phyloP scores from a whole-genome alignment of 2,797 vertebrate species.

The Channallabes apus region DNA sequence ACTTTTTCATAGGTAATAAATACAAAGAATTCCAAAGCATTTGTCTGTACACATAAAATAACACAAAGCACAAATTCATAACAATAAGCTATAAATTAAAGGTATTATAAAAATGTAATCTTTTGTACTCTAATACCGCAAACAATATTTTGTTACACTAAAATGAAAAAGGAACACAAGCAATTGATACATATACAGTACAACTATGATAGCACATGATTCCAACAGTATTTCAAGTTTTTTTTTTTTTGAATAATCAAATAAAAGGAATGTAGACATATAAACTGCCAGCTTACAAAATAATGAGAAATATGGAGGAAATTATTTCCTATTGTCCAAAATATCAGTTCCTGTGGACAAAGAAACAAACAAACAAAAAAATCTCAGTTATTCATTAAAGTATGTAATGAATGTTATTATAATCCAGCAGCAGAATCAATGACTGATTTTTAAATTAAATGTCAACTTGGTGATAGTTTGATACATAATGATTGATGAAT shows the following conservation, averaged over 20 bases:
- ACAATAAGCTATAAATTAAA: conserved; percentile 39
- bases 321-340: not conserved
- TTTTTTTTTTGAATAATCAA: conserved; percentile 26
- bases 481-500: not conserved
- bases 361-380: not conserved
- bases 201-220: conserved; percentile 27
- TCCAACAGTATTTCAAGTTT: conserved; percentile 52
- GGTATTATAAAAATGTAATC: conserved; percentile 37
- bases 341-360: conserved; percentile 1
- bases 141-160: not conserved
- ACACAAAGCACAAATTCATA: conserved; percentile 18
- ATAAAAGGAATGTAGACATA: not conserved
- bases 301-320: not conserved
- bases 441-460: not conserved
- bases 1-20: conserved; percentile 48
- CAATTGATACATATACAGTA: conserved; percentile 45
- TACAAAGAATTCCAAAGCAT: conserved; percentile 56
- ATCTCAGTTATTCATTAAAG: not conserved
- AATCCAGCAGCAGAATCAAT: not conserved
- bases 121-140: not conserved
- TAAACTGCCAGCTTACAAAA: not conserved
- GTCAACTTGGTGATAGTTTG: not conserved
- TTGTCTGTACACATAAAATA: conserved; percentile 47
- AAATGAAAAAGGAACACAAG: not conserved
- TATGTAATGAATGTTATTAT: not conserved